Base-by-base conservation (phyloP, 2,888 invertebrate genomes). In the Noctua janthina region DNA sequence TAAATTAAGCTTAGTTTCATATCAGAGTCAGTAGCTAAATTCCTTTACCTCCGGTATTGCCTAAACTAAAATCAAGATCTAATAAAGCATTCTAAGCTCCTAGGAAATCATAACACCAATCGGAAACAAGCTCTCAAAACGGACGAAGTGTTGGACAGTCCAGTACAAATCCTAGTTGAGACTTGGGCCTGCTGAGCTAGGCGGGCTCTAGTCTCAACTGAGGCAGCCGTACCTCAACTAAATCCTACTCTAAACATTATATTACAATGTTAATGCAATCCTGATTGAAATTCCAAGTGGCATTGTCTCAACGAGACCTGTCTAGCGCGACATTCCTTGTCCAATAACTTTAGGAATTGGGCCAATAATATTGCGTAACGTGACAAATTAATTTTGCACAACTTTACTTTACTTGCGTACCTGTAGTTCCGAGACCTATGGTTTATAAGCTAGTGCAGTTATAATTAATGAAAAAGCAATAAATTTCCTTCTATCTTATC, bases 361-460 rank as follows among this genome's bases (percentile, higher is more conserved):
- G 83, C 78, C 89, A 79, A 79, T 72, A 82, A 62, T 11, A 71
- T 92, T 91, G 84, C 79, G 88, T 89, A 92, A 92, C 82, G 79
- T 92, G 92, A 92, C 92, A 92, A 91, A 92, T 91, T 91, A 92
- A 92, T 92, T 89, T 89, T 85, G 84, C 82, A 85, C 76, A 79
- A 80, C 76, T 78, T 46, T 46, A 81, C 56, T 70, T 70, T 59
- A 67, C 67, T 66, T 54, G 46, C 35, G 43, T 76, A 85, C 82
- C 74, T 79, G 78, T 17, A 64, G 54, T 76, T 79, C 83, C 75
- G 59, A 73, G 62, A 74, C 62, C 49, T 46, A n/a, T 72, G 69
- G 54, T 83, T 89, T 89, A 87, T 70, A 68, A 78, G 70, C 51
- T 78, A 17, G 74, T 67, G 17, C 10, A 71, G 62, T 72, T 68